Conservation (phyloP, 2,797 vertebrate species). For the Fratercula arctica region DNA sequence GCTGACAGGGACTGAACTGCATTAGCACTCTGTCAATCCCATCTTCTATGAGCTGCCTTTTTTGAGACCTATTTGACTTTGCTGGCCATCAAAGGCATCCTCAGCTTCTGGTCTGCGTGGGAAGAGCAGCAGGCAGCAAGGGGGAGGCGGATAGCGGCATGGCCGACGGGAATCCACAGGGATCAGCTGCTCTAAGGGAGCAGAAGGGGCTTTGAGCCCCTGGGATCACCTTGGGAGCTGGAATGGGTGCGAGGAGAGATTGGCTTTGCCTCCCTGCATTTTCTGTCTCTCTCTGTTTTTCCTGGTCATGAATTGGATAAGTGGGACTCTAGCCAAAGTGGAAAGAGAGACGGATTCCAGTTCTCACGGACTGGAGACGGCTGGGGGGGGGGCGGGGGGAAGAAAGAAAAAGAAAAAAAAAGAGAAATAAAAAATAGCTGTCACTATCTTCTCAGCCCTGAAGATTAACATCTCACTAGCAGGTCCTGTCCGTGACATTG, state of each 20-base stretch:
- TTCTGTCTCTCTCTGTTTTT: not conserved
- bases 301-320: not conserved
- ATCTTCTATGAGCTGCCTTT: constrained; percentile 19
- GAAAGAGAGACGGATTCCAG: not conserved
- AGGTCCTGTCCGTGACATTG: not conserved
- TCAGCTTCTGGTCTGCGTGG: not conserved
- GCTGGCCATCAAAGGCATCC: constrained; percentile 47
- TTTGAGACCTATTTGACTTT: constrained; percentile 32
- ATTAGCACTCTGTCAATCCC: constrained; percentile 51
- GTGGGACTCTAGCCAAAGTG: not conserved
- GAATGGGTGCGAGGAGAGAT: not conserved
- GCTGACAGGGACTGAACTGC: constrained; percentile 26
- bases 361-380: not conserved
- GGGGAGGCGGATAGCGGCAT: not conserved
- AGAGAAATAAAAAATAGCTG: not conserved
- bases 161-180: not conserved
- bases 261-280: not conserved
- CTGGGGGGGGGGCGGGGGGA: not conserved
- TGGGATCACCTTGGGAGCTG: not conserved
- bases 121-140: not conserved
- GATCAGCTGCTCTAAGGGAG: not conserved
- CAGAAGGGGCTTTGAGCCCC: not conserved
- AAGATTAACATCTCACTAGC: constrained; percentile 18
- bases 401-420: not conserved
- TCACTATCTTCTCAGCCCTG: not conserved